These are phyloP conservation scores for Arge pagana DNA, from an alignment of 2,888 invertebrate species.

Conservation along the genomic window DNA sequence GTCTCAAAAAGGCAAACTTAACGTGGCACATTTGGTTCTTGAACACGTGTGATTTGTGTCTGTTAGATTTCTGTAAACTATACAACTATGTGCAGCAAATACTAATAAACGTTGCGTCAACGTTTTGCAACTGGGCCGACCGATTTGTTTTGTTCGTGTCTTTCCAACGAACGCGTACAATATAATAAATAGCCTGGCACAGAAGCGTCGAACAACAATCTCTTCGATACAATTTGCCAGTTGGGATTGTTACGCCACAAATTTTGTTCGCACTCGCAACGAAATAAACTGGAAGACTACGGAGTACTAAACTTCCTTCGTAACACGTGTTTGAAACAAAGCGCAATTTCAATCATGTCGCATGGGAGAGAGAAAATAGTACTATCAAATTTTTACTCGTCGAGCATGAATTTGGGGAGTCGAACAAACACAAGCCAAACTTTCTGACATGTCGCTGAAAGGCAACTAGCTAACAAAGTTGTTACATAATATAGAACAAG, in stretches of 20 bases:
- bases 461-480: conserved; percentile 20
- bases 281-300: conserved; percentile 18
- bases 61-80: too few species aligned
- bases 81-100: too few species aligned
- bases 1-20: conserved; percentile 36
- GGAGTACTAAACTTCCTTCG: conserved; percentile 13
- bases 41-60: not conserved
- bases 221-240: too few species aligned
- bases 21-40: conserved; percentile 38
- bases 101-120: too few species aligned
- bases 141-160: too few species aligned
- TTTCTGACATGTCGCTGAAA: conserved; percentile 12
- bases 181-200: too few species aligned
- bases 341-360: not conserved
- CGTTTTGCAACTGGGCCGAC: too few species aligned
- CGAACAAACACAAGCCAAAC: conserved; percentile 20
- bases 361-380: conserved; percentile 1
- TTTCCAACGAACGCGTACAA: too few species aligned
- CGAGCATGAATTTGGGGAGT: too few species aligned
- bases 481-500: conserved; percentile 19
- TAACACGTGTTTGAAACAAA: conserved; percentile 12
- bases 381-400: conserved; percentile 1
- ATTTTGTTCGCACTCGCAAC: too few species aligned
- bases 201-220: too few species aligned
- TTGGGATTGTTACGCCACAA: too few species aligned